A percentile compares a stretch with the other conserved stretches of the same genome.
These are phyloP conservation scores for Pseudomugil tenellus DNA, from an alignment of 2,797 vertebrate species.

Conservation along the genomic window DNA sequence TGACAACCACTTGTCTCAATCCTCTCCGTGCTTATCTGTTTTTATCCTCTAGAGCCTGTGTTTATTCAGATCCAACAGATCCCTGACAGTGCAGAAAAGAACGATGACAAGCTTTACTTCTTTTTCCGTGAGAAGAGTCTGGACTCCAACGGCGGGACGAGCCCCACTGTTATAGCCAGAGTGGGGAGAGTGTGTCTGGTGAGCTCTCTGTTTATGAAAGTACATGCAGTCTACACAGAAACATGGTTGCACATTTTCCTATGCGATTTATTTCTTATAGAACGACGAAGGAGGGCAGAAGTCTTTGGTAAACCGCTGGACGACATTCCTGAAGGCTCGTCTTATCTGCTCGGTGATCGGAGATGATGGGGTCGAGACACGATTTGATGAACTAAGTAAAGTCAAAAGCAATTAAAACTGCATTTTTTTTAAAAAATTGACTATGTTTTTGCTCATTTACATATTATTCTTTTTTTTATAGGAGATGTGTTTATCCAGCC, in stretches of 20 bases:
- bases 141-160: slow-evolving; percentile 80
- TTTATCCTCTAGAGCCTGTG: slow-evolving; percentile 80
- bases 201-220: slow-evolving; percentile 44
- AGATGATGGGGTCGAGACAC: slow-evolving; percentile 87
- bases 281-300: slow-evolving; percentile 93
- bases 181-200: slow-evolving; percentile 89
- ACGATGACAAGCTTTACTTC: slow-evolving; percentile 88
- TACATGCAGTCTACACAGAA: slow-evolving; percentile 1
- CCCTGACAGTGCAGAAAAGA: slow-evolving; percentile 85
- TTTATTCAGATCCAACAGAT: slow-evolving; percentile 87
- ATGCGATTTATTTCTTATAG: slow-evolving; percentile 70
- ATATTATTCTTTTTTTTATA: slow-evolving; percentile 51
- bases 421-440: slow-evolving; percentile 26
- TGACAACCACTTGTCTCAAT: slow-evolving; percentile 66
- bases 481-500: slow-evolving; percentile 86
- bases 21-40: slow-evolving; percentile 40
- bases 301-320: slow-evolving; percentile 94
- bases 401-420: slow-evolving; percentile 8
- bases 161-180: slow-evolving; percentile 81
- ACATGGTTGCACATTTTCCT: slow-evolving; percentile 11
- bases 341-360: slow-evolving; percentile 91
- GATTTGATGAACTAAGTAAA: slow-evolving; percentile 89
- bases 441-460: slow-evolving; percentile 44
- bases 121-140: slow-evolving; percentile 88
- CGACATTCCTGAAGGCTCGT: slow-evolving; percentile 93